Percentiles rank a stretch among this genome's conserved stretches.
phyloP scores from a whole-genome alignment of 2,797 vertebrate genomes.

The Cygnus olor region DNA sequence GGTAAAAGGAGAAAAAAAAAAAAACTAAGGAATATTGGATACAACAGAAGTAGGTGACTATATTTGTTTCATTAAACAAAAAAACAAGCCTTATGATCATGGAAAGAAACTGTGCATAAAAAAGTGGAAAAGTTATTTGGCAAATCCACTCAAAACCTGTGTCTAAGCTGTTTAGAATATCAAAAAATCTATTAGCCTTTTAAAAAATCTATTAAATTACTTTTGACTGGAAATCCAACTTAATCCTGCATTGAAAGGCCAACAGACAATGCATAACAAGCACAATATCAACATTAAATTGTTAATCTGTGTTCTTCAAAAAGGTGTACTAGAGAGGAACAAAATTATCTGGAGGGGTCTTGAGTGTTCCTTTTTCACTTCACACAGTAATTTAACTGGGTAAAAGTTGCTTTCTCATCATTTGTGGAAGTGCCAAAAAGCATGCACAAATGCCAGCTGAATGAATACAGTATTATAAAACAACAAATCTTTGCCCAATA shows the following conservation, averaged over 20 bases:
- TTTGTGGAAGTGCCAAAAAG: background rate
- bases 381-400: background rate
- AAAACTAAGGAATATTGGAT: background rate
- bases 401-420: background rate
- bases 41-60: background rate
- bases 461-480: background rate
- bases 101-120: background rate
- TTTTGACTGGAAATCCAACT: background rate
- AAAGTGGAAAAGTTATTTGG: background rate
- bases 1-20: background rate
- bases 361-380: background rate
- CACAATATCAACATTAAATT: background rate
- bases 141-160: background rate
- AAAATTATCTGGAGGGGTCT: background rate
- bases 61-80: background rate
- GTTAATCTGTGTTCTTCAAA: background rate
- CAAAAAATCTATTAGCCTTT: background rate
- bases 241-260: background rate
- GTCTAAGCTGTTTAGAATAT: background rate
- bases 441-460: background rate
- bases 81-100: accelerated
- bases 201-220: background rate
- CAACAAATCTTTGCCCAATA: background rate
- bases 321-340: background rate
- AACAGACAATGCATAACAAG: background rate